A percentile compares a stretch with the other conserved stretches of the same genome.
These are phyloP conservation scores for Drosophila jambulina DNA, from an alignment of 1,140 invertebrate species.

Conservation along the genomic window DNA sequence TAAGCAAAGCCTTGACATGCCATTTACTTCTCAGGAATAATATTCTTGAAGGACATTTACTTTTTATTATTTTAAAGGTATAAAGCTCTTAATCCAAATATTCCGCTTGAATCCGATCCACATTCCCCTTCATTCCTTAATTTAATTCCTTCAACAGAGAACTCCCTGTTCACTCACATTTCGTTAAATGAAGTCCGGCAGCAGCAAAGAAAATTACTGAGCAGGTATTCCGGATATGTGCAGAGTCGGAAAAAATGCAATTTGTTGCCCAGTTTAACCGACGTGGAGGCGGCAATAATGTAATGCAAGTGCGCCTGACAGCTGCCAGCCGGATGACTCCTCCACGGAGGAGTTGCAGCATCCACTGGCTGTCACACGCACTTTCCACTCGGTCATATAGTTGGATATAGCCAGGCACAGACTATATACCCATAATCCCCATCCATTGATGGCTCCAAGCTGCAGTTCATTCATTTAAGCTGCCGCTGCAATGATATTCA, in stretches of 20 bases:
- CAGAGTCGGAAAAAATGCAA: neutral
- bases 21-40: neutral
- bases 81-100: neutral
- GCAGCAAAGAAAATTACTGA: neutral
- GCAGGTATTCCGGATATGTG: conserved; percentile 11
- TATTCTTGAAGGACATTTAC: neutral
- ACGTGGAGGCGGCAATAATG: conserved; percentile 52
- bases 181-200: neutral
- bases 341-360: conserved; percentile 48
- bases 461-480: conserved; percentile 64
- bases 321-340: conserved; percentile 56
- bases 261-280: conserved; percentile 56
- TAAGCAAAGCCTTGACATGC: neutral
- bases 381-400: conserved; percentile 37
- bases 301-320: conserved; percentile 72
- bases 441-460: conserved; percentile 34
- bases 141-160: neutral
- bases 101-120: no score
- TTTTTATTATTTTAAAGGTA: neutral
- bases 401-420: conserved; percentile 4
- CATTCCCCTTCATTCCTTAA: neutral
- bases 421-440: conserved; percentile 8
- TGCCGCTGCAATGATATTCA: conserved; percentile 67
- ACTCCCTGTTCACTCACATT: neutral
- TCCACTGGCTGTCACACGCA: conserved; percentile 60